Evolutionary conservation across 2,888 invertebrate species (phyloP), one percentile per base, ranked within the genome.

Genomic region (Nemapogon koenigi): DNA sequence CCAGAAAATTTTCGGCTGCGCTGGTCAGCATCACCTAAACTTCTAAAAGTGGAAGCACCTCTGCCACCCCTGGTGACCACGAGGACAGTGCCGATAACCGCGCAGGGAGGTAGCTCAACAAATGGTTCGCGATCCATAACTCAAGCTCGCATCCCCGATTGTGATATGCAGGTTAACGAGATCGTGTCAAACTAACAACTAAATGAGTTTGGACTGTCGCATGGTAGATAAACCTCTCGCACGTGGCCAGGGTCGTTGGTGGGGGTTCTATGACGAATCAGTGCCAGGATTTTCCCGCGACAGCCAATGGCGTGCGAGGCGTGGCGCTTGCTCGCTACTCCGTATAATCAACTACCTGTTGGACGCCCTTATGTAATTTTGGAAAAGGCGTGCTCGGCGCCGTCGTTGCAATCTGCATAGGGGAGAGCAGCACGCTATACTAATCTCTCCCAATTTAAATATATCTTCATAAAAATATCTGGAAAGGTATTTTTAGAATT

Each of bases 121-220:
- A n/a, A n/a, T n/a, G n/a, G n/a, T 33, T 33, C 33, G 19, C 14
- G n/a, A 14, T 33, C 18, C 18, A 33, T 19, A 7, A 7, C 22
- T 22, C 10, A 22, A 22, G 22, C n/a, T 33, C 16, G 19, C 19
- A 19, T 31, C 31, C 31, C 31, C 16, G 17, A 22, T 18, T 33
- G 19, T 18, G 33, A 19, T 16, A 19, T 19, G 25, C 37, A 54
- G 55, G 67, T 57, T 67, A 71, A 68, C 59, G 55, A 67, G 59
- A 72, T 70, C 67, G 68, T 64, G 69, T 60, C 72, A 62, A 62
- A 60, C 64, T 58, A 62, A 62, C 66, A 67, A 76, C 76, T 78
- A 72, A 76, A 69, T 68, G 62, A 60, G 59, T 33, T 61, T 59
- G 54, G 62, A 59, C 59, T 64, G 62, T 60, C 63, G 61, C 69